A percentile compares a stretch with the other conserved stretches of the same genome.
These are phyloP conservation scores for Apodemus speciosus DNA, from an alignment of 2,113 vertebrate genomes.

Conservation along the genomic window DNA sequence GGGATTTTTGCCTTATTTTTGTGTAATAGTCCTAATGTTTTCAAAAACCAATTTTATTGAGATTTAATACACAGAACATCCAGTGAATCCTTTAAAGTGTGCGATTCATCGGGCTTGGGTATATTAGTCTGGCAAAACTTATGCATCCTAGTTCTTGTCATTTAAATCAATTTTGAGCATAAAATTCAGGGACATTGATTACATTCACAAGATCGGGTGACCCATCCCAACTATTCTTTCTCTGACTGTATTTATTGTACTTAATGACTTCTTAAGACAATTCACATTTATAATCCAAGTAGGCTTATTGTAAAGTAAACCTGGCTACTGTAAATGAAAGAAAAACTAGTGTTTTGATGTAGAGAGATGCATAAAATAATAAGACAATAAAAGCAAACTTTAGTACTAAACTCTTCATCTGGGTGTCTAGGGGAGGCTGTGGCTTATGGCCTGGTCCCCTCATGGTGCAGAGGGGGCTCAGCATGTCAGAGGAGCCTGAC, in stretches of 20 bases:
- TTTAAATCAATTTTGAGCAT: slow-evolving; percentile 22
- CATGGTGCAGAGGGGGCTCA: neutral
- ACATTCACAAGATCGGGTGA: neutral
- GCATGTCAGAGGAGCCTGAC: neutral
- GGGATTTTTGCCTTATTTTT: slow-evolving; percentile 26
- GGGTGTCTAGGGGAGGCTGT: neutral
- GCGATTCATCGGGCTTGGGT: neutral
- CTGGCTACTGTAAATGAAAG: neutral
- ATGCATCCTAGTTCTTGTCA: neutral
- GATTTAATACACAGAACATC: neutral
- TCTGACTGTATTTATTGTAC: neutral
- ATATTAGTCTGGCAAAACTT: neutral
- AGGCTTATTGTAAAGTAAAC: slow-evolving; percentile 50
- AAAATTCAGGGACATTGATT: neutral
- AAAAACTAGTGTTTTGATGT: neutral
- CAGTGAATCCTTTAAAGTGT: neutral
- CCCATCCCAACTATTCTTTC: neutral
- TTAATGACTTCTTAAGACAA: slow-evolving; percentile 16
- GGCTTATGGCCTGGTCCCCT: neutral
- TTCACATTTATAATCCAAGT: neutral
- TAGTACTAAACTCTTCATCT: neutral
- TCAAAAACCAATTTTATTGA: neutral
- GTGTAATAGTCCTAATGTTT: neutral
- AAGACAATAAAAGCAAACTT: neutral
- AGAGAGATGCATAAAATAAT: slow-evolving; percentile 6